A percentile compares a stretch with the other conserved stretches of the same genome.
Conservation (phyloP, 2,113 vertebrate species). For the Epinephelus moara region DNA sequence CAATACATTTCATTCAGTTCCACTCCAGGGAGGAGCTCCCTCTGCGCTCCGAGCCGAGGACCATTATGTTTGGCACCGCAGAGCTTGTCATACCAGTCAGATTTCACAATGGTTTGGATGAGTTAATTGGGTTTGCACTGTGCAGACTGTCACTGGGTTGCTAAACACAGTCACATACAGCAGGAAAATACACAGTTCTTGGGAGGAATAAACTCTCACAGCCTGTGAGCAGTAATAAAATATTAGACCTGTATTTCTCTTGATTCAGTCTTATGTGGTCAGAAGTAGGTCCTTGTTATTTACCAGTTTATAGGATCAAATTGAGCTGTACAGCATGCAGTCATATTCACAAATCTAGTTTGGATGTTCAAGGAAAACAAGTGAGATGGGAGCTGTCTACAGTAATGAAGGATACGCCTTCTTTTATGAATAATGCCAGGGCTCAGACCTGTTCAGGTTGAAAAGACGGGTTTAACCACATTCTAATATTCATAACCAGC, state of each 20-base stretch:
- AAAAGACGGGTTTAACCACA: not conserved
- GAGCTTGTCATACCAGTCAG: conserved; percentile 25
- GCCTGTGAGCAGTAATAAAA: not conserved
- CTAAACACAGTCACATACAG: not conserved
- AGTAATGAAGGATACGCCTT: not conserved
- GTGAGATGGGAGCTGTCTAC: not conserved
- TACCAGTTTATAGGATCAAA: not conserved
- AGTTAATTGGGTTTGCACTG: conserved; percentile 40
- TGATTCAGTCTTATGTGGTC: conserved; percentile 5
- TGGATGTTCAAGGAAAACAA: not conserved
- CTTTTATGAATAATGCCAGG: not conserved
- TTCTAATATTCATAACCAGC: not conserved
- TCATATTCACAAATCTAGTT: not conserved
- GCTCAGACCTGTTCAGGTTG: not conserved
- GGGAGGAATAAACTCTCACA: not conserved
- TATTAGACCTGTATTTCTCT: not conserved
- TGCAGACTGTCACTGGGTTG: conserved; percentile 13
- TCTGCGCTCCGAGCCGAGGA: conserved; percentile 25
- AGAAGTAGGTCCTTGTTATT: not conserved
- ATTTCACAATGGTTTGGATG: conserved; percentile 15
- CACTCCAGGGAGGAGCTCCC: conserved; percentile 26
- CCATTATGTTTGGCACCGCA: conserved; percentile 32
- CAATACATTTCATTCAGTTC: not conserved
- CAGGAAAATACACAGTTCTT: not conserved
- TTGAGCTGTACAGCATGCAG: not conserved